These are phyloP conservation scores for Dysidea cf. avara DNA, from an alignment of 37 sponge, comb jelly and placozoan genomes.

Conservation along the genomic window DNA sequence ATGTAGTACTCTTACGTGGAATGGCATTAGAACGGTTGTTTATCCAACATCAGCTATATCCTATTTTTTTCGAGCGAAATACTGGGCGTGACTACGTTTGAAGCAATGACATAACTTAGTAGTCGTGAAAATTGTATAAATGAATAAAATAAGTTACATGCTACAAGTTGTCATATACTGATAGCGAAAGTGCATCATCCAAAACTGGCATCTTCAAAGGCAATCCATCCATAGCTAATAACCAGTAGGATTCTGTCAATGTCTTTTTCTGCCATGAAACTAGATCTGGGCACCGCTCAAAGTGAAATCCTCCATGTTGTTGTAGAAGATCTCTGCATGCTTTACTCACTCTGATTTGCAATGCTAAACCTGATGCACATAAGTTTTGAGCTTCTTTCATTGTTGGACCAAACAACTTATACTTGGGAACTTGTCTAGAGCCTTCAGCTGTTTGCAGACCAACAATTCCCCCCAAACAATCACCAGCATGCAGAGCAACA, in stretches of 20 bases:
- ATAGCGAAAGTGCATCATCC: conserved; percentile 53
- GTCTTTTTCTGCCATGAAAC: background rate
- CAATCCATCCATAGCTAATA: conserved; percentile 43
- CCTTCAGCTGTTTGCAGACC: conserved; percentile 41
- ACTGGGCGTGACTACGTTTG: too few species aligned
- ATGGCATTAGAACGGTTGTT: too few species aligned
- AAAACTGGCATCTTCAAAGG: conserved; percentile 46
- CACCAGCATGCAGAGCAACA: conserved; percentile 68
- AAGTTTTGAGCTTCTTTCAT: conserved; percentile 27
- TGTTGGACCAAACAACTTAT: conserved; percentile 58
- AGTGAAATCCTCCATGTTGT: conserved; percentile 30
- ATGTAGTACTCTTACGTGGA: too few species aligned
- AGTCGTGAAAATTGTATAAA: background rate
- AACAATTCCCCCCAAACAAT: conserved; percentile 63
- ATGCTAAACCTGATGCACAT: conserved; percentile 58
- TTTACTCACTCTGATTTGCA: conserved; percentile 77
- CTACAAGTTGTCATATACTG: conserved; percentile 50
- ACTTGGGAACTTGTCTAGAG: conserved; percentile 41
- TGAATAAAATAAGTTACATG: background rate
- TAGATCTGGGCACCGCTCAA: conserved; percentile 80
- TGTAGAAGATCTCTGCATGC: conserved; percentile 40
- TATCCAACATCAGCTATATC: too few species aligned
- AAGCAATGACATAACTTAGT: background rate
- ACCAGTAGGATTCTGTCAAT: conserved; percentile 77
- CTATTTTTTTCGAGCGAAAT: too few species aligned